These are phyloP conservation scores for Phalera bucephala DNA, from an alignment of 2,888 invertebrate species.

Conservation along the genomic window DNA sequence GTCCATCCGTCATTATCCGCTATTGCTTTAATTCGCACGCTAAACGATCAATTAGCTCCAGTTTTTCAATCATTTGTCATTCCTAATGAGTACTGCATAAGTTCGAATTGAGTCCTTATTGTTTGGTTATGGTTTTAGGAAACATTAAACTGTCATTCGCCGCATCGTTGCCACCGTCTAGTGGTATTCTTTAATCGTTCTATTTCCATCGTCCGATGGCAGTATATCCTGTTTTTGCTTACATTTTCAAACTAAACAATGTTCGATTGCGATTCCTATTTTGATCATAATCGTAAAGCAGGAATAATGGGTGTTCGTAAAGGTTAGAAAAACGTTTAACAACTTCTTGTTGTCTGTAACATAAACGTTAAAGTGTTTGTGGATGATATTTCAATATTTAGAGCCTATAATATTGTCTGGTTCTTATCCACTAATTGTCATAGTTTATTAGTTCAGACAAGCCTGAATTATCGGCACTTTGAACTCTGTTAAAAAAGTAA, in stretches of 20 bases:
- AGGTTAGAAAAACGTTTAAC: slow-evolving; percentile 40
- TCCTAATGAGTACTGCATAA: slow-evolving; percentile 44
- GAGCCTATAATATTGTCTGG: slow-evolving; percentile 9
- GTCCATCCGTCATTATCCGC: slow-evolving; percentile 59
- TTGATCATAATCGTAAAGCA: slow-evolving; percentile 44
- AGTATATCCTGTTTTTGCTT: slow-evolving; percentile 34
- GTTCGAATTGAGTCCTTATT: slow-evolving; percentile 44
- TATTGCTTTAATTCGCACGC: slow-evolving; percentile 64
- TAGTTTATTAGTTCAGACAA: slow-evolving; percentile 9
- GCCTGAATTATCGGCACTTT: neutral
- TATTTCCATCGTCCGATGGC: slow-evolving; percentile 27
- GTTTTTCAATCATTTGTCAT: slow-evolving; percentile 71
- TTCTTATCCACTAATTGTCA: slow-evolving; percentile 16
- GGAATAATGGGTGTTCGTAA: slow-evolving; percentile 39
- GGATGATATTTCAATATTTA: slow-evolving; percentile 17
- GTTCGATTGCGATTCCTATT: slow-evolving; percentile 32
- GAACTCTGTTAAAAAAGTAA: too few relatives aligned
- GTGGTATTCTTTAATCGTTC: slow-evolving; percentile 34
- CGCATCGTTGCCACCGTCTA: slow-evolving; percentile 17
- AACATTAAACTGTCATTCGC: slow-evolving; percentile 30
- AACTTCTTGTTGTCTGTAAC: slow-evolving; percentile 25
- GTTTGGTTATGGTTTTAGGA: slow-evolving; percentile 37
- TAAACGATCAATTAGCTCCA: slow-evolving; percentile 60
- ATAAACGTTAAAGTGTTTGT: slow-evolving; percentile 15
- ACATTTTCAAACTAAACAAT: slow-evolving; percentile 14